These are phyloP conservation scores for Malaclemys terrapin DNA, from an alignment of 2,113 vertebrate species.

Conservation along the genomic window DNA sequence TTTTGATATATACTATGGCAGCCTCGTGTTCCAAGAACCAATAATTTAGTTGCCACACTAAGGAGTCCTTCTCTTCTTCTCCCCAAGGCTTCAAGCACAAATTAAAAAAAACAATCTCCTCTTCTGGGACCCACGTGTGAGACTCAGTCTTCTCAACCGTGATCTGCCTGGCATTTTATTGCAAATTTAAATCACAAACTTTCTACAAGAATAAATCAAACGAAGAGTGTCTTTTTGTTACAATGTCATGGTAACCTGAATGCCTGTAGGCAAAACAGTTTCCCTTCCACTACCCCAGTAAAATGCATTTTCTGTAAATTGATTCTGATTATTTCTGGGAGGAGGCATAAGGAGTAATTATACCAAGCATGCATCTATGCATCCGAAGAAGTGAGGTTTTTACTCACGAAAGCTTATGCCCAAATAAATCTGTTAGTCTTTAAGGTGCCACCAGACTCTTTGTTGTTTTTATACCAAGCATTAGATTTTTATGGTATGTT, in stretches of 20 bases:
- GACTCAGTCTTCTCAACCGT: not conserved
- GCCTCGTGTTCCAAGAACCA: not conserved
- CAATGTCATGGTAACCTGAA: constrained; percentile 37
- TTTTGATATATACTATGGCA: not conserved
- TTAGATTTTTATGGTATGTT: constrained; percentile 55
- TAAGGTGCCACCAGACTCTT: too few relatives aligned
- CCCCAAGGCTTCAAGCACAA: not conserved
- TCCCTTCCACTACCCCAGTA: not conserved
- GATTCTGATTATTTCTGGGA: constrained; percentile 61
- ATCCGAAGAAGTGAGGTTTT: too few relatives aligned
- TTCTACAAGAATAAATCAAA: constrained; percentile 39
- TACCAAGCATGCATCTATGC: constrained; percentile 41
- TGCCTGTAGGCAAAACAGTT: constrained; percentile 55
- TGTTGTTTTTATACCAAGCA: constrained; percentile 59
- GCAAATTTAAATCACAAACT: constrained; percentile 25
- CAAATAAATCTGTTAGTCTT: too few relatives aligned
- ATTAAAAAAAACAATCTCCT: not conserved
- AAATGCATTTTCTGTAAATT: constrained; percentile 65
- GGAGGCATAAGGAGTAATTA: constrained; percentile 66
- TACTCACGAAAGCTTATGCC: too few relatives aligned
- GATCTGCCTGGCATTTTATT: not conserved
- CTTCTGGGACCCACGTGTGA: not conserved
- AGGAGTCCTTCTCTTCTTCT: not conserved
- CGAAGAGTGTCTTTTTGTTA: constrained; percentile 29
- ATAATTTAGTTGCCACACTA: not conserved